Base-by-base conservation (phyloP, 2,888 invertebrate species). In the Agrochola macilenta region DNA sequence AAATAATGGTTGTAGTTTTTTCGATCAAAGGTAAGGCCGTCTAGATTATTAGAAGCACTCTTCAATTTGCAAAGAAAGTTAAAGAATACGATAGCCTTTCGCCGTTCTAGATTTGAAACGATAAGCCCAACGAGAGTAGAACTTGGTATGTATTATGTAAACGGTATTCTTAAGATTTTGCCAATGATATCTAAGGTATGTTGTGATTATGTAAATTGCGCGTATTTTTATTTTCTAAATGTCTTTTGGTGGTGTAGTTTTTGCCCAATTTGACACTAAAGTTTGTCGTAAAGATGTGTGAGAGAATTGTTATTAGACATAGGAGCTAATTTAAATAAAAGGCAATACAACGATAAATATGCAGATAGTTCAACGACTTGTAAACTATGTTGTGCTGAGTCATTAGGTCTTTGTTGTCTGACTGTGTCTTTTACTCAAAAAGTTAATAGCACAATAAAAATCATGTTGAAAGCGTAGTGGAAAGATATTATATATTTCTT, bases 21-120 rank as follows among this genome's bases (percentile, higher is more conserved):
- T 26, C n/a, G 8, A 30, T 20, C n/a, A 70, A 43, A 74, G 30
- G 14, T 20, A 74, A 9, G 12, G 26, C 26, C 52, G 58, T 82
- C 64, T 58, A 43, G 60, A 83, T 78, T 54, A 77, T 79, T 64
- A 74, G 57, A 68, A 78, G 52, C 70, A 64, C 30, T 73, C 68
- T 76, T 60, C 64, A 75, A 77, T 82, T 82, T 79, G 68, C 60
- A 60, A 73, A 57, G 70, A 82, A 79, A 85, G 78, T 81, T 76
- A 72, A 82, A 76, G 70, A 52, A 61, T 65, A 75, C 14, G 75
- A 54, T 52, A 58, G n/a, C 58, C 39, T 71, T 81, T 71, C 35
- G 68, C 65, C 52, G 39, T 71, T 76, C 73, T n/a, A 79, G 60
- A 83, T 80, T 60, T 74, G 61, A 74, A 60, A 66, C 60, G 82